Evolutionary conservation across 2,797 vertebrate genomes (phyloP).

Genomic region (Spinus olivaceus): DNA sequence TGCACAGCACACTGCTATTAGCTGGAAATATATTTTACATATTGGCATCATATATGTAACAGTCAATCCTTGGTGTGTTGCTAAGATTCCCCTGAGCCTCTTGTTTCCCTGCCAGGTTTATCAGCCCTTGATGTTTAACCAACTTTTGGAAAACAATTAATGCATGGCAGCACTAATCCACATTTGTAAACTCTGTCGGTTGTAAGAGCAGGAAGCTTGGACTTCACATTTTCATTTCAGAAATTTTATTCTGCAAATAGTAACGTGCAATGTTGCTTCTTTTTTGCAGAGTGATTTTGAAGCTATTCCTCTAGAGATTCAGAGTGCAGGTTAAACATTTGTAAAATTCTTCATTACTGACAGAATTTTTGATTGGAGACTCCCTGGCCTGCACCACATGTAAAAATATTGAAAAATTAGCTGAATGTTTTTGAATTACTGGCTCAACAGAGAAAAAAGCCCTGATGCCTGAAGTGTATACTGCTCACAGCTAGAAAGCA

Average conservation of each 20-base stretch:
- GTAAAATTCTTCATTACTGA: not conserved
- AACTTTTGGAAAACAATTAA: not conserved
- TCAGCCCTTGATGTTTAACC: not conserved
- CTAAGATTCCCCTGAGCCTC: not conserved
- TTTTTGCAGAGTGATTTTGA: not conserved
- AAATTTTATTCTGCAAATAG: not conserved
- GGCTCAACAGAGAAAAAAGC: not conserved
- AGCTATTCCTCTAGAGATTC: not conserved
- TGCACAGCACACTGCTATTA: not conserved
- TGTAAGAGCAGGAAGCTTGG: not conserved
- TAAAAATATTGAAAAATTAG: not conserved
- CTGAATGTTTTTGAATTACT: not conserved
- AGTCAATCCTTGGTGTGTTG: not conserved
- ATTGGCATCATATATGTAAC: not conserved
- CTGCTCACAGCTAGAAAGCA: not conserved
- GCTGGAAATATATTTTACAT: not conserved
- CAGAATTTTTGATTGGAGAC: not conserved
- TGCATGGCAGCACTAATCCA: not conserved
- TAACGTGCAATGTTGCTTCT: not conserved
- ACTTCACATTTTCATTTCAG: not conserved
- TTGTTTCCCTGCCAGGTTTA: not conserved
- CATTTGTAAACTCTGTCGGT: accelerated
- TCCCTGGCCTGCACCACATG: not conserved
- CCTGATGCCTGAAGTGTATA: not conserved
- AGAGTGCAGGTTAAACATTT: not conserved